Conservation (phyloP, 2,113 vertebrate species). For the Miniopterus natalensis region DNA sequence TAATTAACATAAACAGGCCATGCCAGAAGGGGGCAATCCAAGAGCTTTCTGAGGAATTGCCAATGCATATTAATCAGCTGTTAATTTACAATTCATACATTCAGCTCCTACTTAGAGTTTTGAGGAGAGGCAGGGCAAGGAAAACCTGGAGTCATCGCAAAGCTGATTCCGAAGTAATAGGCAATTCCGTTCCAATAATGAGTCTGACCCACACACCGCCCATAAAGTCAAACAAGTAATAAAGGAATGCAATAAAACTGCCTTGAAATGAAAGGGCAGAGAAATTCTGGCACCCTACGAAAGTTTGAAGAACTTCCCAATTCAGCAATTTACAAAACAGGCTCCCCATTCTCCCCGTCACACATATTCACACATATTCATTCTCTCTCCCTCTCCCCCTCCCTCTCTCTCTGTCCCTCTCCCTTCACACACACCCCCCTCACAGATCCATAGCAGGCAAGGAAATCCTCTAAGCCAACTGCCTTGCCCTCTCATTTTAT, state of each 20-base stretch:
- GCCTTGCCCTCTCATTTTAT: conserved; percentile 65
- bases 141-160: conserved; percentile 67
- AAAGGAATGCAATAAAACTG: conserved; percentile 79
- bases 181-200: conserved; percentile 81
- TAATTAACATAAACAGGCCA: conserved; percentile 84
- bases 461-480: conserved; percentile 66
- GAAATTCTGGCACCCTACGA: conserved; percentile 69
- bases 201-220: conserved; percentile 71
- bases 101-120: conserved; percentile 68
- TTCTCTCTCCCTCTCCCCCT: not conserved
- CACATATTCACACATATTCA: not conserved
- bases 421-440: no score
- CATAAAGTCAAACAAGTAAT: conserved; percentile 83
- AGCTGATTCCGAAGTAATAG: conserved; percentile 71
- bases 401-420: not conserved
- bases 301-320: conserved; percentile 75
- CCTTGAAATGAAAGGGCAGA: conserved; percentile 83
- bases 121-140: conserved; percentile 46
- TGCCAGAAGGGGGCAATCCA: conserved; percentile 74
- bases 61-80: conserved; percentile 79
- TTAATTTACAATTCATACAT: conserved; percentile 85
- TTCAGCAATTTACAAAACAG: conserved; percentile 77
- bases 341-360: not conserved
- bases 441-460: not conserved
- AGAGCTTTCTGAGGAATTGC: conserved; percentile 79